phyloP scores from a whole-genome alignment of 2,113 vertebrate species.

The Heterocephalus glaber region DNA sequence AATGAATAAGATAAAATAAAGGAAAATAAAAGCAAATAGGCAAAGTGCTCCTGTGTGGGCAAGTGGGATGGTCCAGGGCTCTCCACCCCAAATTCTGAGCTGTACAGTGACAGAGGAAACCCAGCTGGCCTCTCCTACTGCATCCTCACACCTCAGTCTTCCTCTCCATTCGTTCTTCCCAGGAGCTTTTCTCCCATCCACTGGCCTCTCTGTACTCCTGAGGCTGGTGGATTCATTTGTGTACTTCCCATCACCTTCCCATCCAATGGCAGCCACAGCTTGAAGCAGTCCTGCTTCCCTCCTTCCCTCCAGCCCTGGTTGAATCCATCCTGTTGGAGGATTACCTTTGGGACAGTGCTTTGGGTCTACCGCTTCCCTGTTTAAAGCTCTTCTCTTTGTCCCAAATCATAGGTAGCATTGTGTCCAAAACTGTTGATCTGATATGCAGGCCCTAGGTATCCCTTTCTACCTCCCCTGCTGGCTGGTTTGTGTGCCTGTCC shows the following conservation, averaged over 20 bases:
- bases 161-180: background rate
- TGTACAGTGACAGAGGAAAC: background rate
- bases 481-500: no score
- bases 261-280: fast-evolving
- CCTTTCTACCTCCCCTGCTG: fast-evolving
- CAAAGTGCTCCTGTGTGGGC: background rate
- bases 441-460: fast-evolving
- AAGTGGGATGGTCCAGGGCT: fast-evolving
- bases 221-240: background rate
- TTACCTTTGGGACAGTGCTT: background rate
- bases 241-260: fast-evolving
- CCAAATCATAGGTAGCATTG: background rate
- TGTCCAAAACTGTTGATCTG: background rate
- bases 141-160: fast-evolving
- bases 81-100: background rate
- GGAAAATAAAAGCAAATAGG: background rate
- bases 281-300: background rate
- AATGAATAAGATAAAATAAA: background rate
- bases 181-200: background rate
- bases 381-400: background rate
- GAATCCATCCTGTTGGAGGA: background rate
- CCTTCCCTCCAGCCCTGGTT: background rate
- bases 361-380: fast-evolving
- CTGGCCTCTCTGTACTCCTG: background rate
- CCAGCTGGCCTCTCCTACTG: fast-evolving